Percentiles rank a stretch among this genome's conserved stretches.
phyloP scores from a whole-genome alignment of 2,888 invertebrate species.

The Metallyticus violacea region DNA sequence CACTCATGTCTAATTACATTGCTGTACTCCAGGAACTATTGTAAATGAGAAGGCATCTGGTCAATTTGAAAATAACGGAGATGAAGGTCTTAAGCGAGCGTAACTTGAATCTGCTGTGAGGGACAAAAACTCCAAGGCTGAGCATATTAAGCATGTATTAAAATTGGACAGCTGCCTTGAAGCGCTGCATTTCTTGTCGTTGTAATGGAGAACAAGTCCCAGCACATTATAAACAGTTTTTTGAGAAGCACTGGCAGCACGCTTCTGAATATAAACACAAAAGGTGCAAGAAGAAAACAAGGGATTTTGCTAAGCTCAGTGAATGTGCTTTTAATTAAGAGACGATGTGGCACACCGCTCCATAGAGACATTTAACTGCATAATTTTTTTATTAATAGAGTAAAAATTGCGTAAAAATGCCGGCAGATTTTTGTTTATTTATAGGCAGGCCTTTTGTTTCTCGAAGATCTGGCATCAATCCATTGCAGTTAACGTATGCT shows the following conservation, averaged over 20 bases:
- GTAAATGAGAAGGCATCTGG: neutral
- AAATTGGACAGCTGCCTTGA: neutral
- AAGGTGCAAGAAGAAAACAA: neutral
- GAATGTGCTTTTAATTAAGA: neutral
- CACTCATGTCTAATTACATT: no score
- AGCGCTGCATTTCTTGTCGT: neutral
- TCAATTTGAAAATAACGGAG: neutral
- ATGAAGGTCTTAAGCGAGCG: neutral
- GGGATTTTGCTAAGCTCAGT: neutral
- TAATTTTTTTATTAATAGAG: no score
- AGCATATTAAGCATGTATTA: neutral
- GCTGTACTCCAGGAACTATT: no score
- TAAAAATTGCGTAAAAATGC: no score
- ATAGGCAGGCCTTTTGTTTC: no score
- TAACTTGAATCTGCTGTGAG: no score
- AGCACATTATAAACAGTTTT: neutral
- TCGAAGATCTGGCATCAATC: no score
- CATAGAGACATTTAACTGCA: neutral
- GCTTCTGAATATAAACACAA: neutral
- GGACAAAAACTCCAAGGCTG: neutral
- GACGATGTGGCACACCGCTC: neutral
- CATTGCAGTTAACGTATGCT: no score
- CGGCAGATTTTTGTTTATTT: no score
- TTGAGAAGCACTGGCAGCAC: neutral
- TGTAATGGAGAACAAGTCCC: neutral